phyloP scores from a whole-genome alignment of 2,797 vertebrate species.

The Sebastes steindachneri region DNA sequence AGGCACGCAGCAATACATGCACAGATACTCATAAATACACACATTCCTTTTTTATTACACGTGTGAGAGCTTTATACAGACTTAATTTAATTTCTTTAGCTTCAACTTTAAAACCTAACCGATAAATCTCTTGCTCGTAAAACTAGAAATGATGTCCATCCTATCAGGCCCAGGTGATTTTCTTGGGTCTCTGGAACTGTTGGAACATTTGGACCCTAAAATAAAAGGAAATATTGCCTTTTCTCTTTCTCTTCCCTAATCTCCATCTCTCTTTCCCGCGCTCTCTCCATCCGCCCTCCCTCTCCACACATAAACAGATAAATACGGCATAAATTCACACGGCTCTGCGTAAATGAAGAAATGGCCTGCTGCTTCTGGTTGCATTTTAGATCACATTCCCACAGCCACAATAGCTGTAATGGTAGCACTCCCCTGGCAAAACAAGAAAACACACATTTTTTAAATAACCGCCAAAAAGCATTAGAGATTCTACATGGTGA shows the following conservation, averaged over 20 bases:
- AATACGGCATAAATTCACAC: neutral
- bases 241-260: neutral
- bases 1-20: neutral
- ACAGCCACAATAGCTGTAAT: neutral
- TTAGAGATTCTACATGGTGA: neutral
- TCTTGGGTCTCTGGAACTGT: neutral
- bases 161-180: neutral
- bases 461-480: neutral
- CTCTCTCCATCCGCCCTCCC: neutral
- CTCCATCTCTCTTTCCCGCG: neutral
- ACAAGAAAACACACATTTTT: slow-evolving; percentile 9
- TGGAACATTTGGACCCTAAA: slow-evolving; percentile 29
- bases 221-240: neutral
- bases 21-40: neutral
- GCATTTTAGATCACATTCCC: neutral
- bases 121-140: neutral
- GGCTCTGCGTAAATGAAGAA: neutral
- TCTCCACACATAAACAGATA: slow-evolving; percentile 1
- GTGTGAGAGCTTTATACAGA: neutral
- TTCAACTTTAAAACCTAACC: slow-evolving; percentile 24
- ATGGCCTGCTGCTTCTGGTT: neutral
- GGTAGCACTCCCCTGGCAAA: neutral
- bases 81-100: slow-evolving; percentile 24
- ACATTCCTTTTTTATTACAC: slow-evolving; percentile 2
- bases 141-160: neutral